Percentiles rank a stretch among this genome's conserved stretches.
Conservation (phyloP, 2,113 vertebrate genomes). For the Murina feae region DNA sequence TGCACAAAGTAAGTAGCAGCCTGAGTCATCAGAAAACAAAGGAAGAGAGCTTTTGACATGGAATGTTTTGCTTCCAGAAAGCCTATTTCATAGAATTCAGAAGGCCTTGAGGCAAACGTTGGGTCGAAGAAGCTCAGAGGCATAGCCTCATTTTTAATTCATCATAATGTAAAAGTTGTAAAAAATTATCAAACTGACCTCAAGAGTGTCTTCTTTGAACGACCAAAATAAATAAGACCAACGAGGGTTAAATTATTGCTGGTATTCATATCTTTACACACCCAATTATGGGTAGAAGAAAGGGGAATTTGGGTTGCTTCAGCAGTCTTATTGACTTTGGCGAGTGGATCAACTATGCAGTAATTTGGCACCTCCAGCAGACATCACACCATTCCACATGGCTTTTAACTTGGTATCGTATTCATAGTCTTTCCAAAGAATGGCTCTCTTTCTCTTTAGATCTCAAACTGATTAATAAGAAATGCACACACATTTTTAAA, state of each 20-base stretch:
- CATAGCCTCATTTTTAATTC: not conserved
- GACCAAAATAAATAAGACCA: conserved; percentile 63
- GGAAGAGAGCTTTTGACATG: conserved; percentile 38
- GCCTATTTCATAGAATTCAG: not conserved
- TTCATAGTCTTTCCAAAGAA: conserved; percentile 52
- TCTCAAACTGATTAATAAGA: conserved; percentile 62
- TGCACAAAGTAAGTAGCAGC: conserved; percentile 19
- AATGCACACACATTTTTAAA: conserved; percentile 25
- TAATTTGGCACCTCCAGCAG: conserved; percentile 58
- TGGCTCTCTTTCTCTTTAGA: conserved; percentile 24
- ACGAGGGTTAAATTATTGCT: conserved; percentile 54
- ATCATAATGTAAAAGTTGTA: not conserved
- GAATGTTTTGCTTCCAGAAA: conserved; percentile 50
- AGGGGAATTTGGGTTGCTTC: conserved; percentile 31
- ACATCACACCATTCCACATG: conserved; percentile 74
- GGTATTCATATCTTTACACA: conserved; percentile 13
- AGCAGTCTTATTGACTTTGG: conserved; percentile 72
- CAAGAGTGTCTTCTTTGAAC: conserved; percentile 20
- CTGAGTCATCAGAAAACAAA: conserved; percentile 59
- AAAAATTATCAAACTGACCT: conserved; percentile 42
- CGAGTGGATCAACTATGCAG: not conserved
- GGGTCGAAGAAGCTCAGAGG: not conserved
- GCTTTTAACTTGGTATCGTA: conserved; percentile 60
- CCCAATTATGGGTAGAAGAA: not conserved
- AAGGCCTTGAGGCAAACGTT: not conserved